Evolutionary conservation across 2,113 vertebrate genomes (phyloP), one percentile per base, ranked within the genome.

Genomic region (Dicentrarchus labrax): DNA sequence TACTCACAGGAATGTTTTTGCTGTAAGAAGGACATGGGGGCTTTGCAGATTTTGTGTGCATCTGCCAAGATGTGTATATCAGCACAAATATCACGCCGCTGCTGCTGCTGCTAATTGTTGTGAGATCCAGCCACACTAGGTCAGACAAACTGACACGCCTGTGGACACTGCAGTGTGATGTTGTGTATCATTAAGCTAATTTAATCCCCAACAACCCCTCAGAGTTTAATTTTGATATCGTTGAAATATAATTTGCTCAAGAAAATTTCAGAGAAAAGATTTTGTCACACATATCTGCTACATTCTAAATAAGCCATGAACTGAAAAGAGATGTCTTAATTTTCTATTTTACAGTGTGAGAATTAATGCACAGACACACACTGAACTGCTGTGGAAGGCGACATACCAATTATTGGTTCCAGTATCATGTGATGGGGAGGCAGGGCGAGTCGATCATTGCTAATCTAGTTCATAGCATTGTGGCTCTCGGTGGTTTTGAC

Each of bases 401-500:
- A 65, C 56, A 53, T 30, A 64, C 21, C 69, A 75, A 83, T 84
- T 79, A 84, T 54, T 61, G 62, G 54, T 85, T 82, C 70, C 75
- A 72, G 53, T 76, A 75, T 16, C 48, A 72, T 78, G 51, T 76
- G 41, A 74, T 43, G 30, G 38, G 59, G 65, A 75, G 59, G 21
- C 62, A 74, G 48, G 51, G 60, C 21, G n/a, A 83, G 82, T 66
- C 48, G 73, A 83, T 93, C 84, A 68, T 78, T 70, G 56, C 79
- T 88, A 87, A 89, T 93, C 84, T 88, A 70, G 80, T 89, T 90
- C 75, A 85, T 73, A 21, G 75, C 72, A 45, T n/a, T 43, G 72
- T 36, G 72, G 71, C 61, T 87, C 78, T 78, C 83, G 60, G 83
- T 39, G 73, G 81, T 72, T 62, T 76, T 24, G 48, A 54, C 41